Conservation (phyloP, 2,113 vertebrate genomes). For the Glaucidium brasilianum region DNA sequence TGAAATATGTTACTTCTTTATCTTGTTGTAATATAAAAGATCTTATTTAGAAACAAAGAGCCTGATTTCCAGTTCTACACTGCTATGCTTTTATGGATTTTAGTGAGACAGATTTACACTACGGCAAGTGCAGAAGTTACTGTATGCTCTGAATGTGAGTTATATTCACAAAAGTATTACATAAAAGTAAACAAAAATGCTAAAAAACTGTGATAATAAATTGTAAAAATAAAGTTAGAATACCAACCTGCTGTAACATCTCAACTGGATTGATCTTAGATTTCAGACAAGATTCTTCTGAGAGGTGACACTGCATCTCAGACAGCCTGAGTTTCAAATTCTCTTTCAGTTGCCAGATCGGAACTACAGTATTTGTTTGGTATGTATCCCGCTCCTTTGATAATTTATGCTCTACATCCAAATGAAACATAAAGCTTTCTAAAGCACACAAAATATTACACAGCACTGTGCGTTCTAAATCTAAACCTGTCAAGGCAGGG, state of each 20-base stretch:
- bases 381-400: constrained; percentile 73
- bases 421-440: constrained; percentile 52
- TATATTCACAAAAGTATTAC: not conserved
- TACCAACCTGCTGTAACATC: constrained; percentile 81
- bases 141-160: not conserved
- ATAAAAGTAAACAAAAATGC: not conserved
- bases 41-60: not conserved
- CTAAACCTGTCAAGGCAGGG: not conserved
- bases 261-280: constrained; percentile 51
- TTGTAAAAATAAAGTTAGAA: constrained; percentile 1
- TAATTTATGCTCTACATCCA: constrained; percentile 74
- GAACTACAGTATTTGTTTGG: constrained; percentile 72
- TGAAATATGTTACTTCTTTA: not conserved
- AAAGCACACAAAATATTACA: not conserved
- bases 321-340: constrained; percentile 77
- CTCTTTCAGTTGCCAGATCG: constrained; percentile 81
- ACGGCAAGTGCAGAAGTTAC: not conserved
- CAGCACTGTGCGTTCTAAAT: not conserved
- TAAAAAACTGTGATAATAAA: not conserved
- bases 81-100: not conserved
- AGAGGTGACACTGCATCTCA: constrained; percentile 33
- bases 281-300: constrained; percentile 1
- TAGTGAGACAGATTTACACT: not conserved
- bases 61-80: not conserved
- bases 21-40: not conserved